Base-by-base conservation (phyloP, 37 sponge, comb jelly and placozoan species). In the Amphimedon queenslandica region DNA sequence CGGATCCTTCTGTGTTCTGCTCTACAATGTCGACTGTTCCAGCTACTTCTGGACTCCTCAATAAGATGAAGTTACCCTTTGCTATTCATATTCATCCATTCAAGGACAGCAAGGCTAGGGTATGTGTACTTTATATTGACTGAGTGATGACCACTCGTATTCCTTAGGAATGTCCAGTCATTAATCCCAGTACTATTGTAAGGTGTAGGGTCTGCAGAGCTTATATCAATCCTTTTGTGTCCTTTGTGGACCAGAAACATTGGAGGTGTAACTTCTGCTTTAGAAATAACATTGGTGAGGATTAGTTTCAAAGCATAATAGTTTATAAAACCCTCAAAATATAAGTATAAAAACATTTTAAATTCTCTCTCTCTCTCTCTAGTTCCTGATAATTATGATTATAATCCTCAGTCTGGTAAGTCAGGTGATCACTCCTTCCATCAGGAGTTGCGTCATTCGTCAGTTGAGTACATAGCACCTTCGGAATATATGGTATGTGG, bases 191-290 rank as follows among this genome's bases (percentile, higher is more conserved):
- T 29, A 57, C 74, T 32, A 94, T 94, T 20, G 78, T 88, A 0
- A 83, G 99, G 1, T 98, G 99, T 74, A 73, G 87, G 16, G 79
- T 85, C 23, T 98, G 99, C 63, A 75, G 99, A 21, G 73, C 99
- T 24, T 98, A 98, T 87, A 87, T 98, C 41, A 98, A 94, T 78
- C 99, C 99, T 3, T 98, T 73, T 80, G 93, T 89, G 41, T 31
- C 80, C 58, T 86, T 94, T 36, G 63, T 89, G 11, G 85, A 89
- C 70, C 72, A 84, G 0, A 80, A 91, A n/a, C 84, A 90, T 71
- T 98, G 99, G 99, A 77, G 87, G 28, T 98, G 99, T 40, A 98
- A 98, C 76, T 74, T 98, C 24, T 98, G 99, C 75, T 91, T 88
- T 63, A 70, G 99, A 56, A 51, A 88, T 1, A 98, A 98, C 72